A percentile compares a stretch with the other conserved stretches of the same genome.
Conservation (phyloP, 2,888 invertebrate genomes). For the Trimorus sp. region DNA sequence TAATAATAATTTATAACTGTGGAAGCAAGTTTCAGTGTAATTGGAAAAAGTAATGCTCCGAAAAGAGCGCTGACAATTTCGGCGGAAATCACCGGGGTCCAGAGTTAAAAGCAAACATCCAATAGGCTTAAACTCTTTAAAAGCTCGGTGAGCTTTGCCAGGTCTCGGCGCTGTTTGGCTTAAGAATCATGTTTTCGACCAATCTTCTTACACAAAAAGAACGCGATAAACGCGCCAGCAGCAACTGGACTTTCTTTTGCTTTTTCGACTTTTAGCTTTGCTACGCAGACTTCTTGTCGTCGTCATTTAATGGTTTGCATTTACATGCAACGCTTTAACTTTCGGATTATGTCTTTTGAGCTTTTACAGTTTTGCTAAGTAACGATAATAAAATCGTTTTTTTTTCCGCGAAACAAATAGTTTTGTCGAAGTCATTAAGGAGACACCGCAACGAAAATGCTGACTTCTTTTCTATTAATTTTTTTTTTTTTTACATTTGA, state of each 20-base stretch:
- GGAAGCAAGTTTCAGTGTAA: not conserved
- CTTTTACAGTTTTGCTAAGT: no score
- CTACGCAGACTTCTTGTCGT: constrained; percentile 2
- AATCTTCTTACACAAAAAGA: constrained; percentile 37
- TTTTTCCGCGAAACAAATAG: no score
- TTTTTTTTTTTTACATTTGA: no score
- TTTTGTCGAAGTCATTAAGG: no score
- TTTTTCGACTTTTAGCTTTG: constrained; percentile 4
- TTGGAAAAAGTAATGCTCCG: not conserved
- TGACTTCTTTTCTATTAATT: no score
- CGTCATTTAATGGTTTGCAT: not conserved
- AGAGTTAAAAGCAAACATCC: constrained; percentile 11
- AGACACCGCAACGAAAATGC: no score
- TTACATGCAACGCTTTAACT: not conserved
- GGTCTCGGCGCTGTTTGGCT: constrained; percentile 15
- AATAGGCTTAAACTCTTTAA: constrained; percentile 27
- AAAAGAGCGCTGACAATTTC: constrained; percentile 1
- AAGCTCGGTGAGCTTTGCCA: constrained; percentile 30
- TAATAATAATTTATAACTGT: no score
- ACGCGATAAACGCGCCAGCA: not conserved
- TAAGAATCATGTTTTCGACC: constrained; percentile 33
- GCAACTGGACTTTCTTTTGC: constrained; percentile 4
- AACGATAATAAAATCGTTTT: no score
- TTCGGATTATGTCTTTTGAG: not conserved
- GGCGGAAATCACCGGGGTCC: not conserved